phyloP scores from a whole-genome alignment of 2,888 invertebrate species.

The Callyntrura sp. region DNA sequence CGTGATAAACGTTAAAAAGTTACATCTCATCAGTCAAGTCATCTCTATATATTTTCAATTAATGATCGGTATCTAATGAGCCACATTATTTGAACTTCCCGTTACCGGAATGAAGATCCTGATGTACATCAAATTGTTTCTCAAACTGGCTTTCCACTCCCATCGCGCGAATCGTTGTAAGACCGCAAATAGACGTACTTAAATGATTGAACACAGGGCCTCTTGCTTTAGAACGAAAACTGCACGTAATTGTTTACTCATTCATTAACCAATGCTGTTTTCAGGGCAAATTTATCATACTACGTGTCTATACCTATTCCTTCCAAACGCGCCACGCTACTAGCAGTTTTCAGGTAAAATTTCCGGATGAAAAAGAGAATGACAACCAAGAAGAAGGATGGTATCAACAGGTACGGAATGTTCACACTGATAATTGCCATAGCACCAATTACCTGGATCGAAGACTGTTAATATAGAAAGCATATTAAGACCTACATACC shows the following conservation, averaged over 20 bases:
- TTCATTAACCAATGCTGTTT: not conserved
- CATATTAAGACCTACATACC: no score
- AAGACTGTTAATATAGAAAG: no score
- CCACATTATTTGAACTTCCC: not conserved
- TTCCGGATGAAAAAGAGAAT: constrained; percentile 85
- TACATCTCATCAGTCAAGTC: no score
- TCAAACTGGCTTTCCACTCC: constrained; percentile 92
- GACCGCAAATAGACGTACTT: constrained; percentile 84
- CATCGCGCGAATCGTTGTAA: no score
- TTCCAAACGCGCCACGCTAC: constrained; percentile 85
- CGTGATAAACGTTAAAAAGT: no score
- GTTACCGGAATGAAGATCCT: constrained; percentile 87
- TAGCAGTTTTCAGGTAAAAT: constrained; percentile 86
- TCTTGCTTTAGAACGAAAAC: constrained; percentile 84
- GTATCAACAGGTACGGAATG: constrained; percentile 83
- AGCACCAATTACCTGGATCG: constrained; percentile 84
- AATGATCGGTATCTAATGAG: no score
- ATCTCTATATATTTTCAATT: no score
- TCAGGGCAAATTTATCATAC: not conserved
- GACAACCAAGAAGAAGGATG: constrained; percentile 85
- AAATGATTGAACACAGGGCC: constrained; percentile 84
- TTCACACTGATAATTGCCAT: constrained; percentile 79
- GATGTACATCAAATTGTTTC: constrained; percentile 90
- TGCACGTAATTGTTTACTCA: not conserved
- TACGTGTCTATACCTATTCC: constrained; percentile 54